These are phyloP conservation scores for Dolichallabes microphthalmus DNA, from an alignment of 2,113 vertebrate species.

Conservation along the genomic window DNA sequence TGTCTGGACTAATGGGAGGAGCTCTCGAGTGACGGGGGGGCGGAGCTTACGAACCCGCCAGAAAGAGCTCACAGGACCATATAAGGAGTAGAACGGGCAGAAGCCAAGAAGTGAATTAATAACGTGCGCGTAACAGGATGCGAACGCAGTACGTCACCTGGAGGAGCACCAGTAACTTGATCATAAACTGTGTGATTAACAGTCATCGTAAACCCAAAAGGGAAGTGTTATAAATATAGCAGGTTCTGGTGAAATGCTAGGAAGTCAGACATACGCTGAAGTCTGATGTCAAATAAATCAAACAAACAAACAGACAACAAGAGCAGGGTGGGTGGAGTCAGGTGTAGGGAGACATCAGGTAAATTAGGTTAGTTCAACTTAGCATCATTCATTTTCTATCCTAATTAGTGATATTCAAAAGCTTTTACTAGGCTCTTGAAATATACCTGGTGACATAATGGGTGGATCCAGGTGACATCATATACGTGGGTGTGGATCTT, in stretches of 20 bases:
- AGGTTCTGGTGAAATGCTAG: background rate
- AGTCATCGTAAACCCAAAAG: background rate
- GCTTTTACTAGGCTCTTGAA: background rate
- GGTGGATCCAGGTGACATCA: background rate
- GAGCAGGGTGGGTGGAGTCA: background rate
- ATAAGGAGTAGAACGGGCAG: conserved; percentile 40
- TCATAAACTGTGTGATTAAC: background rate
- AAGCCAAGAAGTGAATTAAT: background rate
- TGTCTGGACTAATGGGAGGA: conserved; percentile 1
- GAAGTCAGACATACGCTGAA: background rate
- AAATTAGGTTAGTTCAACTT: background rate
- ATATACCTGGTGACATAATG: background rate
- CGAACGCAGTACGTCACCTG: background rate
- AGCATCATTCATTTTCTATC: background rate
- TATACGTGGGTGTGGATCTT: background rate
- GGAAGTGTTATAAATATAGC: background rate
- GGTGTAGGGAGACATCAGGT: background rate
- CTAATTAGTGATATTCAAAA: background rate
- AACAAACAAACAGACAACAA: background rate
- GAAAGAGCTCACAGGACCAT: conserved; percentile 37
- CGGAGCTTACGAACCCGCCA: conserved; percentile 8
- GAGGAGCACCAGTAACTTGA: background rate
- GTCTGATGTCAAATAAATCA: background rate
- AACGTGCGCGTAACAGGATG: background rate
- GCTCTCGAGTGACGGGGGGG: background rate